These are phyloP conservation scores for Adelphocoris suturalis DNA, from an alignment of 2,888 invertebrate genomes.

Conservation along the genomic window DNA sequence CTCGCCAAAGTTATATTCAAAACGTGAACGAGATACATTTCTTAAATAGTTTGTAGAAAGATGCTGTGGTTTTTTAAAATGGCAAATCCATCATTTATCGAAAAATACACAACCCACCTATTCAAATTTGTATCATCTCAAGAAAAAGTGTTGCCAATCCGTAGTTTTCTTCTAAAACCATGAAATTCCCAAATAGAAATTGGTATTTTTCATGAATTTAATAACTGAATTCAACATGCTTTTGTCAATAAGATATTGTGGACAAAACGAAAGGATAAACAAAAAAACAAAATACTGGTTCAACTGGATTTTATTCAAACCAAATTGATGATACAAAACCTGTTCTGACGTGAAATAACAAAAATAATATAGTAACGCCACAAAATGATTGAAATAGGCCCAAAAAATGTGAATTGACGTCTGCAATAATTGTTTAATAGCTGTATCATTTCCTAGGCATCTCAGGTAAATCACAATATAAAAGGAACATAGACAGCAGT, in stretches of 20 bases:
- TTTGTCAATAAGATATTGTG: background rate
- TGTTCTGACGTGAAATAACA: slow-evolving; percentile 47
- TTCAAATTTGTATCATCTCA: too few species aligned
- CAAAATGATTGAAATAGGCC: slow-evolving; percentile 48
- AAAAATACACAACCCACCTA: too few species aligned
- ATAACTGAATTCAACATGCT: slow-evolving; percentile 3
- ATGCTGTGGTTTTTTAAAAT: too few species aligned
- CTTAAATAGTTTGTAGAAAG: too few species aligned
- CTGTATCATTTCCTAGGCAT: slow-evolving; percentile 72
- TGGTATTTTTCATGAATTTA: background rate
- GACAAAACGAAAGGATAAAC: slow-evolving; percentile 62
- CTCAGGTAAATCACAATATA: slow-evolving; percentile 73
- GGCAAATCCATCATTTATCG: too few species aligned
- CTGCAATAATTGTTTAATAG: background rate
- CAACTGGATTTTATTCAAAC: slow-evolving; percentile 63
- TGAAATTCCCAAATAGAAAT: too few species aligned
- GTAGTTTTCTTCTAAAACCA: too few species aligned
- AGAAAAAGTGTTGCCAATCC: too few species aligned
- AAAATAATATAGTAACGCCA: slow-evolving; percentile 54
- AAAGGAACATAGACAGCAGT: slow-evolving; percentile 61
- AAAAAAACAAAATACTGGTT: slow-evolving; percentile 64
- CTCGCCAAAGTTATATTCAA: too few species aligned
- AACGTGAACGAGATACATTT: too few species aligned
- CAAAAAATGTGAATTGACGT: slow-evolving; percentile 40
- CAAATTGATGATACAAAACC: slow-evolving; percentile 61